A percentile compares a stretch with the other conserved stretches of the same genome.
phyloP scores from a whole-genome alignment of 2,113 vertebrate genomes.

The Calidris pugnax region DNA sequence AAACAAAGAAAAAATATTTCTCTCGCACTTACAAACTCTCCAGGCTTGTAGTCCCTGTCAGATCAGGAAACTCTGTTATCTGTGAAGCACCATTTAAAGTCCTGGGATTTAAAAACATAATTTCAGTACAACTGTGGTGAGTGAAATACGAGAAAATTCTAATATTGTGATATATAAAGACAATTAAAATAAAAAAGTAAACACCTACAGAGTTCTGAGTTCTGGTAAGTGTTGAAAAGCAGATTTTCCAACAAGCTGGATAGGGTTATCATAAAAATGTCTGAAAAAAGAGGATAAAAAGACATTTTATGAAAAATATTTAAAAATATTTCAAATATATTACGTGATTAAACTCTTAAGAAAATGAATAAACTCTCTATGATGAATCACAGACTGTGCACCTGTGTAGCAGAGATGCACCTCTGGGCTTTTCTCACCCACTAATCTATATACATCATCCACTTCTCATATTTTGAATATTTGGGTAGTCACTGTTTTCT shows the following conservation, averaged over 20 bases:
- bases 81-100: conserved; percentile 92
- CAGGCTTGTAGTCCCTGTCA: conserved; percentile 88
- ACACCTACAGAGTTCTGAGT: conserved; percentile 81
- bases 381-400: neutral
- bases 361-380: neutral
- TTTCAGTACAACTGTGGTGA: neutral
- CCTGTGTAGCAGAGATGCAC: neutral
- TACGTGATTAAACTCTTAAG: neutral
- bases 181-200: neutral
- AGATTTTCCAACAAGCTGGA: conserved; percentile 88
- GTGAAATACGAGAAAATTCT: neutral
- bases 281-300: conserved; percentile 72
- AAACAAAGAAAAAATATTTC: neutral
- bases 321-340: neutral
- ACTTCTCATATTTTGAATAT: neutral
- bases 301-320: neutral
- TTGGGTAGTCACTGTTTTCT: neutral
- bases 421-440: neutral
- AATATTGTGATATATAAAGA: neutral
- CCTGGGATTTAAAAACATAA: conserved; percentile 69
- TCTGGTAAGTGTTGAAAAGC: conserved; percentile 93
- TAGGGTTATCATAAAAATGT: conserved; percentile 94
- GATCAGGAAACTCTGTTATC: conserved; percentile 90
- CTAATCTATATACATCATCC: neutral
- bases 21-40: conserved; percentile 88